Base-by-base conservation (phyloP, 37 sponge, comb jelly and placozoan species). In the Mnemiopsis leidyi region DNA sequence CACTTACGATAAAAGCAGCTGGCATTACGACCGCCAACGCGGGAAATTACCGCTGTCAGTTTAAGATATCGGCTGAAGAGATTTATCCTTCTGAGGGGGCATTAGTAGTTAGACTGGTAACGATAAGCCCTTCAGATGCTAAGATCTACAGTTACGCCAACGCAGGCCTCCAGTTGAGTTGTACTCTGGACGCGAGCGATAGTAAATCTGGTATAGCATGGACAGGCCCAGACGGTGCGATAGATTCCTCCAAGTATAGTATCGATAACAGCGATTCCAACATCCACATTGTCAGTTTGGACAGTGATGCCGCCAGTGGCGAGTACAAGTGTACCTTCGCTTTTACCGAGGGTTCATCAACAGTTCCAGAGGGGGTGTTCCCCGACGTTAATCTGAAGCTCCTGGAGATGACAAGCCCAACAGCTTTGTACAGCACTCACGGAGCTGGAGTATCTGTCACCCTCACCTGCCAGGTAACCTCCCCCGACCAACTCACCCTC, bases 381-480 rank as follows among this genome's bases (percentile, higher is more conserved):
- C 5, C 30, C 30, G n/a, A 71, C 20, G 75, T 71, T 13, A 71
- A 71, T 18, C 3, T 71, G 25, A 71, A 71, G n/a, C 26, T 71
- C 3, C n/a, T 71, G n/a, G 30, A n/a, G 30, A 71, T 71, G 75
- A 5, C n/a, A n/a, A 29, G 30, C 30, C 75, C 75, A 7, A 5
- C 75, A 7, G 30, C 75, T 28, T 5, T 79, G 33, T 79, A 79
- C 82, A 79, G 30, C 36, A 79, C 82, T 7, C 21, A 69, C 29
- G 73, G 73, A 28, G 2, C 37, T 32, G 82, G 23, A 36, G 82
- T 79, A 5, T 30, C 34, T 29, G 37, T 79, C 30, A 79, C 82
- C 2, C 36, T 79, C 23, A 79, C 82, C 21, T 79, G 82, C 36
- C 36, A 79, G 21, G 82, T 79, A 5, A 33, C 82, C 35, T 79